Conservation (phyloP, 2,113 vertebrate species). For the Amia ocellicauda region DNA sequence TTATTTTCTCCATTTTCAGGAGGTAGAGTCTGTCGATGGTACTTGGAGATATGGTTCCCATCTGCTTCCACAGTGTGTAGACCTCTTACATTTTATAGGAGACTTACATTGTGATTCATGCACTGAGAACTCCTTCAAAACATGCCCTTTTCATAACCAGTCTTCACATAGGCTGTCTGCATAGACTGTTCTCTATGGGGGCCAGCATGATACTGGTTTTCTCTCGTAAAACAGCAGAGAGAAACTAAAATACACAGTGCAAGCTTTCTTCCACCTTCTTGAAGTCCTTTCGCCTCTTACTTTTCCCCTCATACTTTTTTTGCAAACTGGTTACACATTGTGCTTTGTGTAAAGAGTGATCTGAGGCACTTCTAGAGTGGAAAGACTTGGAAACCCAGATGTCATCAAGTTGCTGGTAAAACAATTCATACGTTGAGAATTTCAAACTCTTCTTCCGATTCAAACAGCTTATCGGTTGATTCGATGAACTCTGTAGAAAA, state of each 20-base stretch:
- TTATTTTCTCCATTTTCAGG: slow-evolving; percentile 30
- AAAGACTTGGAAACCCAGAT: neutral
- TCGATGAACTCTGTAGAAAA: slow-evolving; percentile 76
- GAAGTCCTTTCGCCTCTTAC: neutral
- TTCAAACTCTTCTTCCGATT: slow-evolving; percentile 85
- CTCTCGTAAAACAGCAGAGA: slow-evolving; percentile 11
- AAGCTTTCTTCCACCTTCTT: neutral
- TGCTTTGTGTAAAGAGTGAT: slow-evolving; percentile 37
- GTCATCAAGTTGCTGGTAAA: neutral
- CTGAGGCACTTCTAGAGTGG: slow-evolving; percentile 40
- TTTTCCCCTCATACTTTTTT: slow-evolving; percentile 24
- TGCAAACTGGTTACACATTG: slow-evolving; percentile 24
- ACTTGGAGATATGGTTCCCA: slow-evolving; percentile 17
- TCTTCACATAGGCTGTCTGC: neutral
- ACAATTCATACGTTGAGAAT: slow-evolving; percentile 73
- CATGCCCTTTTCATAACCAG: slow-evolving; percentile 4
- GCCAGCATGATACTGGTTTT: slow-evolving; percentile 23
- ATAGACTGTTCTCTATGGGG: slow-evolving; percentile 9
- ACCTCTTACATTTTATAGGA: slow-evolving; percentile 12
- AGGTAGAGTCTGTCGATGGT: slow-evolving; percentile 22
- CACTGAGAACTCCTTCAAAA: slow-evolving; percentile 10
- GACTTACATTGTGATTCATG: slow-evolving; percentile 21
- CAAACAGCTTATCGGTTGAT: slow-evolving; percentile 79
- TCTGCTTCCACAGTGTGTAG: slow-evolving; percentile 14
- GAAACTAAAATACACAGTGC: slow-evolving; percentile 1